These are phyloP conservation scores for Prenolepis imparis DNA, from an alignment of 2,888 invertebrate species.

Conservation along the genomic window DNA sequence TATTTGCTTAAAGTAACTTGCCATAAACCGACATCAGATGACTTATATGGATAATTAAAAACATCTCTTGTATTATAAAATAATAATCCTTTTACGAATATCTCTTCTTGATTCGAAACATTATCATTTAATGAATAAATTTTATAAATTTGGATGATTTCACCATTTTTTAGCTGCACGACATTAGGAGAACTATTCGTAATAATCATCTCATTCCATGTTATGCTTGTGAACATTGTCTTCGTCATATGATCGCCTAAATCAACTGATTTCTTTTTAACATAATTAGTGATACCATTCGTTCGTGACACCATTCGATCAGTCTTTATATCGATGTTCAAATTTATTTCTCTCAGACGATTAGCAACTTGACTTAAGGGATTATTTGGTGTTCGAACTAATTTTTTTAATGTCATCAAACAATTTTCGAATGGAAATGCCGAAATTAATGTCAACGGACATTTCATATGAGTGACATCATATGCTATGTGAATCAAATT, in stretches of 20 bases:
- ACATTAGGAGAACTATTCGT: background rate
- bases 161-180: background rate
- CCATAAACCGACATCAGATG: background rate
- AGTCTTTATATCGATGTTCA: background rate
- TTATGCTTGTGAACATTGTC: background rate
- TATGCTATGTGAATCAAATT: too few species aligned
- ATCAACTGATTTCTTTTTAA: background rate
- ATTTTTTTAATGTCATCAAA: too few species aligned
- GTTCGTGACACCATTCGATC: background rate
- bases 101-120: background rate
- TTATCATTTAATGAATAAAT: background rate
- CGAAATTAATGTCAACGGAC: too few species aligned
- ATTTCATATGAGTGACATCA: too few species aligned
- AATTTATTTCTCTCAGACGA: background rate
- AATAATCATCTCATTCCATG: background rate
- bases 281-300: too few species aligned
- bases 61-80: background rate
- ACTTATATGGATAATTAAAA: slow-evolving; percentile 2
- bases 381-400: background rate
- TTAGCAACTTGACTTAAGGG: background rate
- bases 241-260: background rate
- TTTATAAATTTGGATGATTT: background rate
- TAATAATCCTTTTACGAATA: background rate
- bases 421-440: too few species aligned
- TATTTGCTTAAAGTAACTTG: background rate